Evolutionary conservation across 2,113 vertebrate species (phyloP).

Genomic region (Dasyurus viverrinus): DNA sequence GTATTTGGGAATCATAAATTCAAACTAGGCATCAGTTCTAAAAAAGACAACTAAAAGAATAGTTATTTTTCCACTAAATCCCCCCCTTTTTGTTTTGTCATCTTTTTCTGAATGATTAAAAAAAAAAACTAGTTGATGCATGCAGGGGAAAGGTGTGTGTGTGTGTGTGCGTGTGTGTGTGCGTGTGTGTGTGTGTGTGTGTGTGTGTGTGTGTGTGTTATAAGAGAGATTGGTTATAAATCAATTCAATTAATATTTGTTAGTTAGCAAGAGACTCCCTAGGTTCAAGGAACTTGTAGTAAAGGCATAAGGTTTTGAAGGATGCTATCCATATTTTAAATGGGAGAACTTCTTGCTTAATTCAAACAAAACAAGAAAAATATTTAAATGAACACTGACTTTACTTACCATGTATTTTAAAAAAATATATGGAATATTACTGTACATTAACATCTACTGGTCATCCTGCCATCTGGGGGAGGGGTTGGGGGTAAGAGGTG

Average conservation of each 20-base stretch:
- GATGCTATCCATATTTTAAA: neutral
- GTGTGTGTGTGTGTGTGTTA: no score
- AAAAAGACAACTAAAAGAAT: neutral
- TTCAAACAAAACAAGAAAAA: neutral
- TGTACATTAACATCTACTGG: no score
- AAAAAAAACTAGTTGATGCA: neutral
- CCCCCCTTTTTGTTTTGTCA: neutral
- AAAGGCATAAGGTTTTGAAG: neutral
- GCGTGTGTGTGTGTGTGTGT: no score
- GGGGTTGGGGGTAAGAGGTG: no score
- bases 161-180: no score
- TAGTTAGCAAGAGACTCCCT: neutral
- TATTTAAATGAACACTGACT: neutral
- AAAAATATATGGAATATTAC: constrained; percentile 4
- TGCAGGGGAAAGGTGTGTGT: neutral
- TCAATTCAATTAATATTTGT: neutral
- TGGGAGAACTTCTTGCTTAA: constrained; percentile 25
- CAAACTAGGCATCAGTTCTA: neutral
- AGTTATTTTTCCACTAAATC: neutral
- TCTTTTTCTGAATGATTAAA: neutral
- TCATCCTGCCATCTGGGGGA: no score
- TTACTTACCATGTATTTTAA: neutral
- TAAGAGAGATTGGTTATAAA: neutral
- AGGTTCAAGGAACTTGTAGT: neutral
- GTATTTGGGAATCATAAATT: neutral